A percentile compares a stretch with the other conserved stretches of the same genome.
These are phyloP conservation scores for Botia almorhae DNA, from an alignment of 2,797 vertebrate genomes.

Conservation along the genomic window DNA sequence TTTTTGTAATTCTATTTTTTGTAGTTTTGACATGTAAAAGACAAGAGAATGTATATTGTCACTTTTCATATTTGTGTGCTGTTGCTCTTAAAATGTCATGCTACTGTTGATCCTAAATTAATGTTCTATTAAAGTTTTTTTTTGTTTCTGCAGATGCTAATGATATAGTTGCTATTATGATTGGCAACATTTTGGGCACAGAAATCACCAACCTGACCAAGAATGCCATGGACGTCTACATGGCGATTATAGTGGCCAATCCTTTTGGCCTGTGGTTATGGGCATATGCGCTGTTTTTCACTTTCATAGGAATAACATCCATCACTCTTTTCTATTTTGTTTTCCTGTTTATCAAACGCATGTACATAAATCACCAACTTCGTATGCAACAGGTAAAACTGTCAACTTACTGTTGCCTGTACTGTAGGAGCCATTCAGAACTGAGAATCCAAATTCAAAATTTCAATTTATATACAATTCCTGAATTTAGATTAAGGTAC, in stretches of 20 bases:
- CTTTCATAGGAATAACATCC: slow-evolving; percentile 90
- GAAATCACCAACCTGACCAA: slow-evolving; percentile 77
- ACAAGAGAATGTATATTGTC: too few species aligned
- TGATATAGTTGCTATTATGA: slow-evolving; percentile 86
- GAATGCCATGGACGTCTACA: slow-evolving; percentile 77
- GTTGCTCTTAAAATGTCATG: too few species aligned
- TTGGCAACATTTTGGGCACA: slow-evolving; percentile 84
- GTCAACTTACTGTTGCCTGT: neutral
- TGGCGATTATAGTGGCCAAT: slow-evolving; percentile 82
- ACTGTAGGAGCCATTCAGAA: neutral
- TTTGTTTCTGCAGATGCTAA: slow-evolving; percentile 72
- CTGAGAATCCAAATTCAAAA: neutral
- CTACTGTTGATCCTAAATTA: neutral
- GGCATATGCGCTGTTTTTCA: slow-evolving; percentile 90
- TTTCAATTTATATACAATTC: neutral
- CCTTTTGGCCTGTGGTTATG: slow-evolving; percentile 85
- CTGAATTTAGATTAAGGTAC: neutral
- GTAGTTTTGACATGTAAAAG: too few species aligned
- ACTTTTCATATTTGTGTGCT: too few species aligned
- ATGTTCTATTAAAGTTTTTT: neutral
- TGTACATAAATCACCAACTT: slow-evolving; percentile 78
- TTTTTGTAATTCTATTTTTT: too few species aligned
- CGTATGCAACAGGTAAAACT: slow-evolving; percentile 64
- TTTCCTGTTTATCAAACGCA: slow-evolving; percentile 85
- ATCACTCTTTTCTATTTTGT: slow-evolving; percentile 89